Conservation (phyloP, 2,888 invertebrate species). For the Malacosoma neustria region DNA sequence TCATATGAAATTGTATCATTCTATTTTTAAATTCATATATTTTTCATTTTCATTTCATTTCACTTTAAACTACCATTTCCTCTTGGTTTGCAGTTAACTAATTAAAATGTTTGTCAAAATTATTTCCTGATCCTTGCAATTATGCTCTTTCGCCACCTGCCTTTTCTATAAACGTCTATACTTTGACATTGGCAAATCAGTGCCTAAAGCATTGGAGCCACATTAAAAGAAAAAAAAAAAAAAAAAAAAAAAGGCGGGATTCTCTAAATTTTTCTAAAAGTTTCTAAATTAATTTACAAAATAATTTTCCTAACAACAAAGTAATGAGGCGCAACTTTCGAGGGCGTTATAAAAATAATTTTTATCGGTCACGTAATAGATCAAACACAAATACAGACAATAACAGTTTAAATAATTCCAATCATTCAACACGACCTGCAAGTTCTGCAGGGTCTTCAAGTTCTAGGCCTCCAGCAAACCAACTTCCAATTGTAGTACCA, state of each 20-base stretch:
- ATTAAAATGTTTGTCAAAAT: too few relatives aligned
- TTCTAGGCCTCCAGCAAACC: constrained; percentile 55
- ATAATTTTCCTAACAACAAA: not conserved
- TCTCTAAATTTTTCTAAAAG: not conserved
- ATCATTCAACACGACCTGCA: constrained; percentile 24
- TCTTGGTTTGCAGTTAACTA: too few relatives aligned
- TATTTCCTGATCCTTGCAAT: too few relatives aligned
- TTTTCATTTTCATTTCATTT: too few relatives aligned
- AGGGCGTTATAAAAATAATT: constrained; percentile 53
- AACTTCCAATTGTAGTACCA: constrained; percentile 43
- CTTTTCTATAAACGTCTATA: too few relatives aligned
- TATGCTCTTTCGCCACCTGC: too few relatives aligned
- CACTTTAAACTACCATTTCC: too few relatives aligned
- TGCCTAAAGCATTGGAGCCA: too few relatives aligned
- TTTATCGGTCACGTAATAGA: constrained; percentile 31
- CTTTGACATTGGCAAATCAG: too few relatives aligned
- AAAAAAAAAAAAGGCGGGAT: not conserved
- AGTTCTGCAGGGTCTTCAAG: constrained; percentile 41
- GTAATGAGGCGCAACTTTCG: constrained; percentile 59
- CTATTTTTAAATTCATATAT: too few relatives aligned
- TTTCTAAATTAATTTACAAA: not conserved
- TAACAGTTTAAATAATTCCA: constrained; percentile 38
- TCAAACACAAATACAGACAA: constrained; percentile 24
- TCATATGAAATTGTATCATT: too few relatives aligned
- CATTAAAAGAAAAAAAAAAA: too few relatives aligned